Evolutionary conservation across 2,113 vertebrate species (phyloP).

Genomic region (Malurus cyaneus): DNA sequence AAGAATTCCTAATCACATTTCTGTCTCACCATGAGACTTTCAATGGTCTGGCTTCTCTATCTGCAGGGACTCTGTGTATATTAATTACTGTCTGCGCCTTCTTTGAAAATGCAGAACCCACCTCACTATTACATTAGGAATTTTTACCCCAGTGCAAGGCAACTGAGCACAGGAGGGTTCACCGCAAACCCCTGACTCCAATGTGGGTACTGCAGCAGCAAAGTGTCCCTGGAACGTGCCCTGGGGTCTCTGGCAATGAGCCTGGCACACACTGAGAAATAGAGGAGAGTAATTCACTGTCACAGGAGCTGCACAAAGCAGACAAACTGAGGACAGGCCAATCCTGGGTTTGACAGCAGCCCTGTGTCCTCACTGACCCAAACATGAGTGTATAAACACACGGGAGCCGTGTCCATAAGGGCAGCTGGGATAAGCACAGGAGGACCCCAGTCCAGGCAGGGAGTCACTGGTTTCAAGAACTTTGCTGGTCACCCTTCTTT

Average conservation of each 20-base stretch:
- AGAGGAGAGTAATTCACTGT: background rate
- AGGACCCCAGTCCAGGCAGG: background rate
- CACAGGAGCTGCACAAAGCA: background rate
- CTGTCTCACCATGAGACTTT: background rate
- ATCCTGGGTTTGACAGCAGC: background rate
- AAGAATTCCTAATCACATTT: background rate
- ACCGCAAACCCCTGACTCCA: background rate
- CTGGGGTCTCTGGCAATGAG: background rate
- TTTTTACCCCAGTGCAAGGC: background rate
- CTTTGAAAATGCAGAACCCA: background rate
- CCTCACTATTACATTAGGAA: no score
- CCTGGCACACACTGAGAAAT: rapidly evolving
- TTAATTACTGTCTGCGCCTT: background rate
- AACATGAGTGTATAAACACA: background rate
- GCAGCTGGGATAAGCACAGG: background rate
- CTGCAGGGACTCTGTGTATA: background rate
- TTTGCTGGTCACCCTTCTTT: background rate
- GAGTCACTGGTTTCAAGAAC: background rate
- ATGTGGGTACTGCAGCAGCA: background rate
- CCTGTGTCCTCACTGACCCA: background rate
- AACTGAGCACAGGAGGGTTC: background rate
- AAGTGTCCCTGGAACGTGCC: background rate
- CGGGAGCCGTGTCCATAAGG: background rate
- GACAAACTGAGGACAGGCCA: background rate
- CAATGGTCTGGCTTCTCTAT: background rate